Conservation (phyloP, 2,888 invertebrate species). For the Phorcus lineatus region DNA sequence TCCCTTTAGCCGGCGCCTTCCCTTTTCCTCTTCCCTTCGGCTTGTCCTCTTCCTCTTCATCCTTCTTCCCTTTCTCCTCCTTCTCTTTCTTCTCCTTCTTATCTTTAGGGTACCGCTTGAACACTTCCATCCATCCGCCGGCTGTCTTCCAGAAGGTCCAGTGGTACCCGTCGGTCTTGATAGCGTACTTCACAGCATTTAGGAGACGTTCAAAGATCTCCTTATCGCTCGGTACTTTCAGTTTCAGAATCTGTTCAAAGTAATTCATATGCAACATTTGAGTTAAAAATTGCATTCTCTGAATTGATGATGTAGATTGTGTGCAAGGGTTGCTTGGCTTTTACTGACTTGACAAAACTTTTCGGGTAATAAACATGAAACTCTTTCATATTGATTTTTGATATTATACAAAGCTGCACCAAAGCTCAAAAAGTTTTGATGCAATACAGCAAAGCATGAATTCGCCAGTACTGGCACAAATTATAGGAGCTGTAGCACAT, state of each 20-base stretch:
- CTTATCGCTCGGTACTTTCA: constrained; percentile 57
- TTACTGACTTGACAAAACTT: too few species aligned
- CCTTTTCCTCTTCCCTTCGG: constrained; percentile 29
- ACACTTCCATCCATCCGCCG: constrained; percentile 64
- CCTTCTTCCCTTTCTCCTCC: constrained; percentile 27
- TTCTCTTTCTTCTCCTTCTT: constrained; percentile 11
- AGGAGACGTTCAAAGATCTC: constrained; percentile 57
- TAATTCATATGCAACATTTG: too few species aligned
- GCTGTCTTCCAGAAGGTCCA: constrained; percentile 63
- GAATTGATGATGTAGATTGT: too few species aligned
- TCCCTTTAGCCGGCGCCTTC: constrained; percentile 7
- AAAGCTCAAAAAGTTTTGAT: too few species aligned
- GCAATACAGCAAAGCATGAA: too few species aligned
- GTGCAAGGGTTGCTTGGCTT: too few species aligned
- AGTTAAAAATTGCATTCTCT: too few species aligned
- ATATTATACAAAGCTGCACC: too few species aligned
- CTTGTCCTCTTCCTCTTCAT: constrained; percentile 34
- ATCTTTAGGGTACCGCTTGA: constrained; percentile 29
- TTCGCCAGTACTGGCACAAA: too few species aligned
- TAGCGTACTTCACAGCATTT: constrained; percentile 57
- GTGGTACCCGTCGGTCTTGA: constrained; percentile 62
- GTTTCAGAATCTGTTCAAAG: constrained; percentile 52
- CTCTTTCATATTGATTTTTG: too few species aligned
- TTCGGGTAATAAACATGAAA: too few species aligned
- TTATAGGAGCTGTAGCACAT: too few species aligned